phyloP scores from a whole-genome alignment of 2,888 invertebrate species.

The Acanthosepion esculentum region DNA sequence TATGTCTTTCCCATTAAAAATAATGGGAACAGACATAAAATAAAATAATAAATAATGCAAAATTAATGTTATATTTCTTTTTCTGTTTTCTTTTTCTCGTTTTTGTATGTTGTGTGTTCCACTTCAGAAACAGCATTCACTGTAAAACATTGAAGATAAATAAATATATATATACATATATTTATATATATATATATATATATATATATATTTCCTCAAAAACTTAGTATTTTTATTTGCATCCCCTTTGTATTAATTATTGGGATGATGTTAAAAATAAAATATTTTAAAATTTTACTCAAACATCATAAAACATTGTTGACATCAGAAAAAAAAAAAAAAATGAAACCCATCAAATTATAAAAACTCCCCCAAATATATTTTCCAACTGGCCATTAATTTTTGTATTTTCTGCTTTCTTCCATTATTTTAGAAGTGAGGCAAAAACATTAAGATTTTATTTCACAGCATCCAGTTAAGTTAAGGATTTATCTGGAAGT shows the following conservation, averaged over 20 bases:
- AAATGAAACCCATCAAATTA: not conserved
- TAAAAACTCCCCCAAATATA: too few relatives aligned
- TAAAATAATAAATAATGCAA: not conserved
- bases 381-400: not conserved
- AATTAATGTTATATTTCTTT: not conserved
- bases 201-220: not conserved
- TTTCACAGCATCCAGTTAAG: not conserved
- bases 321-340: not conserved
- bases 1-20: not conserved
- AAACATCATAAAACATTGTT: not conserved
- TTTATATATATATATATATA: slow-evolving; percentile 14
- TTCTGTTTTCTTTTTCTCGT: not conserved
- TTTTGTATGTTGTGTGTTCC: not conserved
- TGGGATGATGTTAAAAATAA: not conserved
- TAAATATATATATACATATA: not conserved
- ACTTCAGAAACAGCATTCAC: not conserved
- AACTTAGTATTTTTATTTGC: not conserved
- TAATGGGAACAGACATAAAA: not conserved
- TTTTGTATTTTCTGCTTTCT: not conserved
- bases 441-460: not conserved
- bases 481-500: not conserved
- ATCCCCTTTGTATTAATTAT: not conserved
- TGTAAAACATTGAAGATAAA: not conserved
- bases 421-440: not conserved
- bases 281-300: not conserved